Evolutionary conservation across 2,797 vertebrate species (phyloP).

Genomic region (Halcyon leucocephala): DNA sequence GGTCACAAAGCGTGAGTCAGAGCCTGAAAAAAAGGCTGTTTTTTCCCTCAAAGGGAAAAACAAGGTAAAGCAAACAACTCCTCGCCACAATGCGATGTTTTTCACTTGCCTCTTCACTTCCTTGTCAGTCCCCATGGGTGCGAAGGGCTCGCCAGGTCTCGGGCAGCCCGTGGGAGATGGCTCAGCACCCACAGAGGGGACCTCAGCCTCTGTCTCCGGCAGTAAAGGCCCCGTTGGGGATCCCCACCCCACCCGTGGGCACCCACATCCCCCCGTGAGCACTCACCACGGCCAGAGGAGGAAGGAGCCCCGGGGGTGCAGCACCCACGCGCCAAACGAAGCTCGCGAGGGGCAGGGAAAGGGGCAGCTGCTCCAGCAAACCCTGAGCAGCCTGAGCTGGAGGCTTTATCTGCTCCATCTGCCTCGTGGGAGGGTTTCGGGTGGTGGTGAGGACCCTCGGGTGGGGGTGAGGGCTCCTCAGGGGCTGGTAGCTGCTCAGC

Average conservation of each 20-base stretch:
- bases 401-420: not conserved
- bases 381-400: not conserved
- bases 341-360: fast-evolving
- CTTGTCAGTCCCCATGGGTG: fast-evolving
- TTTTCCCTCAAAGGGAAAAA: not conserved
- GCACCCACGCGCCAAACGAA: not conserved
- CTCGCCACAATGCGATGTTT: fast-evolving
- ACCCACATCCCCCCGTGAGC: not conserved
- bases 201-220: not conserved
- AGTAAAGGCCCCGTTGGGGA: not conserved
- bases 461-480: fast-evolving
- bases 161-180: fast-evolving
- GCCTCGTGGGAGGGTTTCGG: not conserved
- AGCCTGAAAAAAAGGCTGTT: not conserved
- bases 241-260: not conserved
- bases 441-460: not conserved
- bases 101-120: not conserved
- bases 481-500: not conserved
- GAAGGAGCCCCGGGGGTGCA: not conserved
- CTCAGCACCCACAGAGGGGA: not conserved
- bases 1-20: not conserved
- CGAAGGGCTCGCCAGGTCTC: not conserved
- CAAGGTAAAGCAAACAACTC: slow-evolving; percentile 21
- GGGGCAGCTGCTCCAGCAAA: fast-evolving
- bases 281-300: not conserved